These are phyloP conservation scores for Pipistrellus kuhlii DNA, from an alignment of 2,797 vertebrate genomes.

Conservation along the genomic window DNA sequence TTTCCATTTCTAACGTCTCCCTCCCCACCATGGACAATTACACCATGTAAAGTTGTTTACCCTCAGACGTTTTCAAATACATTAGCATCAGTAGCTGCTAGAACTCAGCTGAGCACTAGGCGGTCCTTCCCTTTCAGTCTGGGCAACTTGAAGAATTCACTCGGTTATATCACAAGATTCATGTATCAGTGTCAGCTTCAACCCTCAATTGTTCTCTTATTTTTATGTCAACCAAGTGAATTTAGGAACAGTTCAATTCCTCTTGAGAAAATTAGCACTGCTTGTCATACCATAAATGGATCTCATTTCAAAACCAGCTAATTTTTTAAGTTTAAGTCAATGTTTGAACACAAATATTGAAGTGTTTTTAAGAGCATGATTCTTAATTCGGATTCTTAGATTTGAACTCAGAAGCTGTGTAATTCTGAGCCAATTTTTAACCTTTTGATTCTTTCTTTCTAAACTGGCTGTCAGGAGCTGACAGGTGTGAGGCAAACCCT, in stretches of 20 bases:
- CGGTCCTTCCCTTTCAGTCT: not conserved
- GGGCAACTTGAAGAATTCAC: not conserved
- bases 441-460: not conserved
- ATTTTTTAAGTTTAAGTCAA: not conserved
- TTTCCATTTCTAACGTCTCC: not conserved
- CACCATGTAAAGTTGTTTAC: not conserved
- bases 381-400: constrained; percentile 14
- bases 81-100: no score
- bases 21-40: not conserved
- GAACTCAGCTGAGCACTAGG: no score
- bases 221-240: not conserved
- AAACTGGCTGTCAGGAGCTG: not conserved
- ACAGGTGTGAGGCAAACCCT: not conserved
- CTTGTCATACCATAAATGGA: not conserved
- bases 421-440: not conserved
- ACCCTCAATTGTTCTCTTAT: not conserved
- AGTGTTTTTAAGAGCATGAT: not conserved
- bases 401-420: not conserved
- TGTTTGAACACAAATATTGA: not conserved
- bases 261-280: constrained; percentile 19
- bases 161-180: not conserved
- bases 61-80: not conserved
- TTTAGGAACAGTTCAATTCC: not conserved
- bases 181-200: not conserved
- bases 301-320: not conserved